Evolutionary conservation across 2,888 invertebrate genomes (phyloP).

Genomic region (Phaonia tiefii): DNA sequence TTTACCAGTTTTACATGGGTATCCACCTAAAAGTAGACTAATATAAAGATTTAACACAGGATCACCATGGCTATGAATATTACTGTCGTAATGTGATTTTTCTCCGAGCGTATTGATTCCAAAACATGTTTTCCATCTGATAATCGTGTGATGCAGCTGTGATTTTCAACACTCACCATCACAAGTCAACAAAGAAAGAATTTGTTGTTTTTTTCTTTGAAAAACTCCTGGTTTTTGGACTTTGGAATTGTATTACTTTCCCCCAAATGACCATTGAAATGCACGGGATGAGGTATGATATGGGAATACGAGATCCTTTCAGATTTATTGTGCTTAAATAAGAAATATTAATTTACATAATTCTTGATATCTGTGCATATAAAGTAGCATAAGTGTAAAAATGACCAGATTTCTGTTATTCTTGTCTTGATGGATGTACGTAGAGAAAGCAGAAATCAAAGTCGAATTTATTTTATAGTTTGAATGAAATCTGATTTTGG

Average conservation of each 20-base stretch:
- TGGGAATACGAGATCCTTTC: slow-evolving; percentile 16
- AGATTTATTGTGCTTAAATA: slow-evolving; percentile 33
- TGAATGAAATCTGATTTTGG: too few relatives aligned
- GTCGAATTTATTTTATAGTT: too few relatives aligned
- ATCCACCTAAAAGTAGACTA: too few relatives aligned
- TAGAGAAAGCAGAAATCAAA: too few relatives aligned
- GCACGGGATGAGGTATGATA: neutral
- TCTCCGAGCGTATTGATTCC: neutral
- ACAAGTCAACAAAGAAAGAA: slow-evolving; percentile 17
- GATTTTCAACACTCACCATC: slow-evolving; percentile 46
- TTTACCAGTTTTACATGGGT: too few relatives aligned
- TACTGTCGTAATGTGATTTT: neutral
- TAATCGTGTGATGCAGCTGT: slow-evolving; percentile 42
- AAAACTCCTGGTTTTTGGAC: slow-evolving; percentile 7
- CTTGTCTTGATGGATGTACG: neutral
- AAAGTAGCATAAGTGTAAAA: neutral
- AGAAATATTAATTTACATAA: slow-evolving; percentile 47
- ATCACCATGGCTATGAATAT: too few relatives aligned
- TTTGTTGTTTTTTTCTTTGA: slow-evolving; percentile 9
- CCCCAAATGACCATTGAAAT: slow-evolving; percentile 37
- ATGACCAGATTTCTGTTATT: slow-evolving; percentile 1
- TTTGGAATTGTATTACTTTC: slow-evolving; percentile 38
- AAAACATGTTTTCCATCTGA: slow-evolving; percentile 18
- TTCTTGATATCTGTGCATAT: slow-evolving; percentile 34
- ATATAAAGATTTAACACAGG: too few relatives aligned